These are phyloP conservation scores for Neodiprion lecontei DNA, from an alignment of 1,140 invertebrate genomes.

Conservation along the genomic window DNA sequence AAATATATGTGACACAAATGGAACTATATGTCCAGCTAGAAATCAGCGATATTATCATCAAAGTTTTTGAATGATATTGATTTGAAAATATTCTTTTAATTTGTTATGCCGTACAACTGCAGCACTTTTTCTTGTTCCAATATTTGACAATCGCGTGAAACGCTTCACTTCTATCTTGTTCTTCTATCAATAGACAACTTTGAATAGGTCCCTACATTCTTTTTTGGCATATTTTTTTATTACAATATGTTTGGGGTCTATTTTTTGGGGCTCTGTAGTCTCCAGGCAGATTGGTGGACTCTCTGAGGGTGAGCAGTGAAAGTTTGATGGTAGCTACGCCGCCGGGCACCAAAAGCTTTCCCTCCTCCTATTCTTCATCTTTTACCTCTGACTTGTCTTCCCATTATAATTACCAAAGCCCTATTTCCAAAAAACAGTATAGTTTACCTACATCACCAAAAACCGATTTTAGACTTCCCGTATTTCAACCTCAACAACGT, in stretches of 20 bases:
- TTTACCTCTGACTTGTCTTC: not conserved
- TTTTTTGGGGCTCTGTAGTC: not conserved
- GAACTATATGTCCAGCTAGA: too few relatives aligned
- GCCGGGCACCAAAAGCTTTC: slow-evolving; percentile 4
- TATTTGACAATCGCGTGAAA: too few relatives aligned
- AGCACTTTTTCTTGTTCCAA: too few relatives aligned
- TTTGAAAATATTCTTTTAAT: too few relatives aligned
- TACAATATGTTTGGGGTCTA: slow-evolving; percentile 1
- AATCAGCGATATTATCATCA: too few relatives aligned
- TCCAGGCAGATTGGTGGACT: slow-evolving; percentile 6
- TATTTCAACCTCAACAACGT: not conserved
- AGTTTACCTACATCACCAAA: not conserved
- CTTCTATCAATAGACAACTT: not conserved
- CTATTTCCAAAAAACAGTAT: slow-evolving; percentile 1
- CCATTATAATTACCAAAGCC: slow-evolving; percentile 7
- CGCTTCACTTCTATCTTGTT: not conserved
- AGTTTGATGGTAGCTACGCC: not conserved
- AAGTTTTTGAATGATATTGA: too few relatives aligned
- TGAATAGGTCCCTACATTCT: not conserved
- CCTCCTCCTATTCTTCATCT: slow-evolving; percentile 4
- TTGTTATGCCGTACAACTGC: too few relatives aligned
- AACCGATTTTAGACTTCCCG: not conserved
- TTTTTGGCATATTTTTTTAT: slow-evolving; percentile 1
- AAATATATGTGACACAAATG: too few relatives aligned
- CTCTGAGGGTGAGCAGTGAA: slow-evolving; percentile 6